phyloP scores from a whole-genome alignment of 92 coral and sea anemone species.

The Porites divaricata region DNA sequence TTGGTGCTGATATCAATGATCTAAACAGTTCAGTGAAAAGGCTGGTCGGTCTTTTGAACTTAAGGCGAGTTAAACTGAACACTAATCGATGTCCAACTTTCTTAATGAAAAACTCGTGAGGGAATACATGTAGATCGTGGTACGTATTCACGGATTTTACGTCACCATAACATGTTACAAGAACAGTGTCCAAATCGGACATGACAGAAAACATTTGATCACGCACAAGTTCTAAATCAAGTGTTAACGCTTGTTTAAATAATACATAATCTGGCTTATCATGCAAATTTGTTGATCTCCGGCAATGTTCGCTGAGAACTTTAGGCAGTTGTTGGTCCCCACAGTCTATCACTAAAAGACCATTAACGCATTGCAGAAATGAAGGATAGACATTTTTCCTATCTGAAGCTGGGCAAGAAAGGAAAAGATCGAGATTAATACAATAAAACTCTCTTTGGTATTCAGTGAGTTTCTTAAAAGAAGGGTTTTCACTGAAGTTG shows the following conservation, averaged over 20 bases:
- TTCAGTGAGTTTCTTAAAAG: not conserved
- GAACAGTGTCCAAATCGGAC: not conserved
- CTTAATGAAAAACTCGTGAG: not conserved
- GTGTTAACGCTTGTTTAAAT: too few species aligned
- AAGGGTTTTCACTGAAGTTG: not conserved
- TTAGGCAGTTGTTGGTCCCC: too few species aligned
- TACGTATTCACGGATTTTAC: not conserved
- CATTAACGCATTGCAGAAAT: not conserved
- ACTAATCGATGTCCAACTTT: not conserved
- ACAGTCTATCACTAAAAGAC: not conserved
- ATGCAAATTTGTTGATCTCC: too few species aligned
- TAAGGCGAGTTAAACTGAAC: not conserved
- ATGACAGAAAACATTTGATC: not conserved
- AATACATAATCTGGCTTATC: too few species aligned
- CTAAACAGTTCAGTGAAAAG: not conserved
- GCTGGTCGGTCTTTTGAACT: too few species aligned
- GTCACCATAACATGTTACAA: not conserved
- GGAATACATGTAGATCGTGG: not conserved
- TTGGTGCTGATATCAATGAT: not conserved
- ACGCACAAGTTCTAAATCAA: too few species aligned
- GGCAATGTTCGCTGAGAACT: too few species aligned
- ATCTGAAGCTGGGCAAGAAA: too few species aligned
- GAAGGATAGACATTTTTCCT: not conserved
- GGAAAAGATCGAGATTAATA: too few species aligned
- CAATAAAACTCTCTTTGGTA: not conserved